Evolutionary conservation across 2,113 vertebrate species (phyloP), one percentile per base, ranked within the genome.

Genomic region (Psittacula cyanocephala): DNA sequence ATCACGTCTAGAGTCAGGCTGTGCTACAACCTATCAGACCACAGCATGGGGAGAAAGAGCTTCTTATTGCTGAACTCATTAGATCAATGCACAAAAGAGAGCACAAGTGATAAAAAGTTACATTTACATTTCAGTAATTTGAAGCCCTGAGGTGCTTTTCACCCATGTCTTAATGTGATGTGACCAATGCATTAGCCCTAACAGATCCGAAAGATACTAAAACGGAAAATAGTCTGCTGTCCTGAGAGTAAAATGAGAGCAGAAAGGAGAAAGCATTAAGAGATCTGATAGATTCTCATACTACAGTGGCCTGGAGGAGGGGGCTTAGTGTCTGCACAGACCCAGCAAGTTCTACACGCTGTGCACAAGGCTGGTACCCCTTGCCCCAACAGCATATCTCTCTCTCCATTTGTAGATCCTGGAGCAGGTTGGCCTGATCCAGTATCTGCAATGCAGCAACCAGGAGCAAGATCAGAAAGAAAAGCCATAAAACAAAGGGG

Each of bases 281-380:
- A 41, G 59, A 78, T 47, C 33, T 0, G 13, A 47, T 62, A 86
- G 79, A 74, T 67, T 39, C 17, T 88, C 4, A 6, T 19, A 6
- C 53, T 29, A 3, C 37, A 22, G 33, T 23, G 14, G 64, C 64
- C 55, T 81, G 77, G 55, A 62, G 65, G 64, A 76, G 23, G 13
- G 47, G 46, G 20, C 69, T 84, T 23, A 9, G 33, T 35, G n/a
- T 67, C 81, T n/a, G 3, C 5, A 19, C 12, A 67, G 15, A 57
- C 41, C 4, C 0, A 4, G 3, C n/a, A 24, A 4, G 25, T 35
- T 59, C 16, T 44, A n/a, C 29, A 33, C 0, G 0, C 7, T 22
- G n/a, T 8, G 22, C 22, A 52, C 63, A n/a, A 20, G 47, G 79
- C 81, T 50, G 59, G 64, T 47, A 28, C 47, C 35, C 2, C 50